Conservation (phyloP, 2,797 vertebrate species). For the Etheostoma nigrum region DNA sequence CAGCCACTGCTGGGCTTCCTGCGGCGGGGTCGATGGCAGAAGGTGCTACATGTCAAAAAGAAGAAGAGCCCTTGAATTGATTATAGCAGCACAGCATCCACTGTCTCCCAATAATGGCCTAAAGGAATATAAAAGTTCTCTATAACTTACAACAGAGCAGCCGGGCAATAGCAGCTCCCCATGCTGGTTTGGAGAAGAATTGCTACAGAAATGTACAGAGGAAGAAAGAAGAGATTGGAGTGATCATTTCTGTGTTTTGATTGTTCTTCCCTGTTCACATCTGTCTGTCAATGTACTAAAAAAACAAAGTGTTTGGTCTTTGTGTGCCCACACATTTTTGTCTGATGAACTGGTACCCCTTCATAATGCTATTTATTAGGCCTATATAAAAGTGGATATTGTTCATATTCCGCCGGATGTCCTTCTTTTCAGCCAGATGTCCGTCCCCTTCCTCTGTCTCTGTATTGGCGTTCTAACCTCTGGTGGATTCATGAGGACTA, state of each 20-base stretch:
- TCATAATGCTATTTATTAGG: too few species aligned
- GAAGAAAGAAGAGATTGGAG: slow-evolving; percentile 43
- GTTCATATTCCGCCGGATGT: too few species aligned
- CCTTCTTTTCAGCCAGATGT: too few species aligned
- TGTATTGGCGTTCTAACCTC: too few species aligned
- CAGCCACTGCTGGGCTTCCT: slow-evolving; percentile 96
- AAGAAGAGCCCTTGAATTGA: slow-evolving; percentile 86
- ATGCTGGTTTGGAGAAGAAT: slow-evolving; percentile 90
- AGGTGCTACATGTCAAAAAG: slow-evolving; percentile 91
- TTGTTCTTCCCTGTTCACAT: not conserved
- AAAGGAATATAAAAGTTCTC: slow-evolving; percentile 72
- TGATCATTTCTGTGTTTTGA: slow-evolving; percentile 19
- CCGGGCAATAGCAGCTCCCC: slow-evolving; percentile 86
- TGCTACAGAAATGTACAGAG: slow-evolving; percentile 83
- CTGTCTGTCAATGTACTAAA: not conserved
- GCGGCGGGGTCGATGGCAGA: slow-evolving; percentile 90
- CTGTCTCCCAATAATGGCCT: slow-evolving; percentile 77
- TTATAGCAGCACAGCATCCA: slow-evolving; percentile 76
- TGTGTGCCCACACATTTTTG: too few species aligned
- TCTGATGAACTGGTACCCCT: too few species aligned
- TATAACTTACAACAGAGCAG: slow-evolving; percentile 91
- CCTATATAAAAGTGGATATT: too few species aligned
- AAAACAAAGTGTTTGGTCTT: not conserved
- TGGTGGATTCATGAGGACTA: too few species aligned
- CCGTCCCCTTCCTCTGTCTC: too few species aligned